Evolutionary conservation across 2,113 vertebrate species (phyloP).

Genomic region (Lethenteron reissneri): DNA sequence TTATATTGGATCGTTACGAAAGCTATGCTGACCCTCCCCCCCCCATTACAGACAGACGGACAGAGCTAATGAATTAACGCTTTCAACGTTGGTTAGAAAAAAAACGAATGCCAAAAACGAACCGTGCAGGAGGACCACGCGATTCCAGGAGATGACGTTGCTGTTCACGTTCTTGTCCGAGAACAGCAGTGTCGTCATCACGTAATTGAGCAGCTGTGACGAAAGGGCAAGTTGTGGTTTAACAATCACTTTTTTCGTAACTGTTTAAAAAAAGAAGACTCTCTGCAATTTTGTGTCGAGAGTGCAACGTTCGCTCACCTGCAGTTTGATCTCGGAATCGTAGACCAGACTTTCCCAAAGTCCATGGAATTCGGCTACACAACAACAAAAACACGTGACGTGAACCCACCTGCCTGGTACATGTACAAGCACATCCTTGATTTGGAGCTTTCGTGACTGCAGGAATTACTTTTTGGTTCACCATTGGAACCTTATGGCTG

Average conservation of each 20-base stretch:
- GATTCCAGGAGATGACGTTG: slow-evolving; percentile 81
- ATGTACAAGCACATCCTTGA: too few species aligned
- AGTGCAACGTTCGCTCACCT: slow-evolving; percentile 31
- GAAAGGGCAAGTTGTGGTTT: neutral
- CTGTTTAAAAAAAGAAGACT: neutral
- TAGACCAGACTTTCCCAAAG: slow-evolving; percentile 90
- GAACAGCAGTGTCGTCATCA: slow-evolving; percentile 64
- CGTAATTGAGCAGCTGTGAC: slow-evolving; percentile 63
- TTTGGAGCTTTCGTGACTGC: too few species aligned
- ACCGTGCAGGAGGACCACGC: slow-evolving; percentile 83
- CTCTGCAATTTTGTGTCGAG: neutral
- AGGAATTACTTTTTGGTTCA: too few species aligned
- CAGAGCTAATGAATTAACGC: too few species aligned
- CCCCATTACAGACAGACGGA: too few species aligned
- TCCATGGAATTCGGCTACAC: slow-evolving; percentile 66
- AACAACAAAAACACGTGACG: neutral
- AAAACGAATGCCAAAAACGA: slow-evolving; percentile 12
- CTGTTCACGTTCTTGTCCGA: slow-evolving; percentile 80
- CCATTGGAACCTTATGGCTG: too few species aligned
- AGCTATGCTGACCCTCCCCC: too few species aligned
- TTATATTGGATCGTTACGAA: too few species aligned
- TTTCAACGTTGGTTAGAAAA: neutral
- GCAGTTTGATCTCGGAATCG: slow-evolving; percentile 58
- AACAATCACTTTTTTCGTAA: neutral
- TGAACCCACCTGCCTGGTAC: too few species aligned